phyloP scores from a whole-genome alignment of 2,113 vertebrate species.

The Vulpes ferrilata region DNA sequence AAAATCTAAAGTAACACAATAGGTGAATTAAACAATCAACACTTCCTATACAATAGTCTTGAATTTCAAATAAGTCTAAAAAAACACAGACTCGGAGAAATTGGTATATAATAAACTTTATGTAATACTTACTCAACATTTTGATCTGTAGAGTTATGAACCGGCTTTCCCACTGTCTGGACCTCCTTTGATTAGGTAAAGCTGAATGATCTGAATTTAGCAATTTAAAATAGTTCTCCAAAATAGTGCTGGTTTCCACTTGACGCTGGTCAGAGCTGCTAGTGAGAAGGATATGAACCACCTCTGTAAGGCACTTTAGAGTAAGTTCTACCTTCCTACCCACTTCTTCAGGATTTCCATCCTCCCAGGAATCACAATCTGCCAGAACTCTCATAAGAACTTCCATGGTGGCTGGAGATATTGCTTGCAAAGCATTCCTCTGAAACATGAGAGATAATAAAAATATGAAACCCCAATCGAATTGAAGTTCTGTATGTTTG shows the following conservation, averaged over 20 bases:
- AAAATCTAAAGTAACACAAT: conserved; percentile 8
- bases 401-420: conserved; percentile 99
- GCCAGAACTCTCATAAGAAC: conserved; percentile 96
- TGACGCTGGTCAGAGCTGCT: conserved; percentile 98
- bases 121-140: conserved; percentile 94
- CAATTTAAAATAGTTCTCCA: conserved; percentile 99
- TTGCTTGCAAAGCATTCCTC: conserved; percentile 96
- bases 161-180: conserved; percentile 94
- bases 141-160: conserved; percentile 96
- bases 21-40: conserved; percentile 34
- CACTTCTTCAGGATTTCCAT: conserved; percentile 92
- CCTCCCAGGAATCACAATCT: conserved; percentile 93
- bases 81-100: background rate
- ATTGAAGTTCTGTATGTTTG: background rate
- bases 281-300: conserved; percentile 95
- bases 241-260: conserved; percentile 95
- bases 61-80: conserved; percentile 28
- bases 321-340: conserved; percentile 95
- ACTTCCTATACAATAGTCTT: background rate
- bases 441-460: conserved; percentile 80
- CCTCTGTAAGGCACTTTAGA: conserved; percentile 96
- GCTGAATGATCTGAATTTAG: conserved; percentile 96
- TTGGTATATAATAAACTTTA: background rate
- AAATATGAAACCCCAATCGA: conserved; percentile 45
- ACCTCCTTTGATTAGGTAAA: conserved; percentile 88